Base-by-base conservation (phyloP, 2,888 invertebrate genomes). In the Anoplius nigerrimus region DNA sequence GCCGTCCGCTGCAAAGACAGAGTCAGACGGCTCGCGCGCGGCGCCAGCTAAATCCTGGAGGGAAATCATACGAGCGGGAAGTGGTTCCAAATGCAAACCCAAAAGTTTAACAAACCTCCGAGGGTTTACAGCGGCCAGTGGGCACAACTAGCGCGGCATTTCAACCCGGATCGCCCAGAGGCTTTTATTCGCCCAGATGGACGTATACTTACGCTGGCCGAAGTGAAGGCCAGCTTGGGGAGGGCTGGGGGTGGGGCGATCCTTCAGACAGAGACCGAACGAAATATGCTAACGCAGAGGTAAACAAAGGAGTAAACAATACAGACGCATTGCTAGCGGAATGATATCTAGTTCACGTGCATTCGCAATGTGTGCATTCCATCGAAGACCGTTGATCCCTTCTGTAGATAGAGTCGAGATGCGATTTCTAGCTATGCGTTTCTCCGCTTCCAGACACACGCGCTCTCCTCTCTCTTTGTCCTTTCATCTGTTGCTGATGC, bases 81-180 rank as follows among this genome's bases (percentile, higher is more conserved):
- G 51, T 63, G 63, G 63, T 51, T 34, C 62, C 52, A 18, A 62
- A 69, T 52, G 66, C 45, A 61, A 66, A 66, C 34, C 60, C 24
- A 18, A 63, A 72, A 66, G 57, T 72, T 63, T 60, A 61, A 63
- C 59, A 66, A 70, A 69, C 60, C 63, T 46, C 51, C 34, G 11
- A n/a, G 46, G 66, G 66, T 52, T 61, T 54, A 16, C 43, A 8
- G 13, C 6, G 42, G 18, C 11, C 34, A 34, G 51, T 16, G n/a
- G 54, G 53, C 27, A 43, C 34, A 61, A 62, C 62, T 24, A 57
- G 45, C 20, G 22, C 22, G 11, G 34, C 34, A 34, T 52, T 51
- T 27, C 34, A 22, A 43, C 53, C 11, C 22, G 34, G 34, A 34
- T 34, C 34, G 21, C 61, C 54, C 46, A 8, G 48, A 48, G 54